Percentiles rank a stretch among this genome's conserved stretches.
phyloP scores from a whole-genome alignment of 1,140 invertebrate species.

The Leptinotarsa texana region DNA sequence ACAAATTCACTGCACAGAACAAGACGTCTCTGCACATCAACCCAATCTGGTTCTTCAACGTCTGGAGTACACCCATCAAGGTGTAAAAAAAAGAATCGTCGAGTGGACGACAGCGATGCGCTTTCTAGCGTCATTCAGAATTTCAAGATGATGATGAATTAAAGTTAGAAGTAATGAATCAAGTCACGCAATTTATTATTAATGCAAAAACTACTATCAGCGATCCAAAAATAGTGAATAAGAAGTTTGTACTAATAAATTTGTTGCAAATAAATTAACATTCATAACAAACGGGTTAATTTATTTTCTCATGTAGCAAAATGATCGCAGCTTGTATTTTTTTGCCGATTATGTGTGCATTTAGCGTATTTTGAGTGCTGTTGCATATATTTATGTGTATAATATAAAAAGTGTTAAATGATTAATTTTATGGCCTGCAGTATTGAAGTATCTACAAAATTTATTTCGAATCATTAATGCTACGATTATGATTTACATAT shows the following conservation, averaged over 20 bases:
- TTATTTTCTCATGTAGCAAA: too few species aligned
- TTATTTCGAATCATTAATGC: background rate
- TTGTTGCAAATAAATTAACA: too few species aligned
- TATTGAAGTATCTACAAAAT: constrained; percentile 8
- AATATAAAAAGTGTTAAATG: background rate
- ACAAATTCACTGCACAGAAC: constrained; percentile 1
- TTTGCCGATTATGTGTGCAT: background rate
- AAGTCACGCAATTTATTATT: background rate
- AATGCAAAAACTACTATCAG: background rate
- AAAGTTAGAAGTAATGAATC: background rate
- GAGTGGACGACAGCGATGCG: background rate
- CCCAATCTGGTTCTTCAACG: background rate
- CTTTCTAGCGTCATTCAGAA: background rate
- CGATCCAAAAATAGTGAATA: background rate
- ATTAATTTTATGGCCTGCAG: background rate
- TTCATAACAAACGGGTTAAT: too few species aligned
- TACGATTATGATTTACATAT: background rate
- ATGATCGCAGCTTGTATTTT: too few species aligned
- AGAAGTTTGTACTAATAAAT: background rate
- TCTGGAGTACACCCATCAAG: background rate
- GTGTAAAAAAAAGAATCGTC: background rate
- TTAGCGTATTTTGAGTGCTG: background rate
- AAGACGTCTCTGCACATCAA: background rate
- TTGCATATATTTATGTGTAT: background rate
- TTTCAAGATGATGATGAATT: constrained; percentile 3